phyloP scores from a whole-genome alignment of 30 jellyfish, hydroid and myxozoan species.

The Mastigias papua region DNA sequence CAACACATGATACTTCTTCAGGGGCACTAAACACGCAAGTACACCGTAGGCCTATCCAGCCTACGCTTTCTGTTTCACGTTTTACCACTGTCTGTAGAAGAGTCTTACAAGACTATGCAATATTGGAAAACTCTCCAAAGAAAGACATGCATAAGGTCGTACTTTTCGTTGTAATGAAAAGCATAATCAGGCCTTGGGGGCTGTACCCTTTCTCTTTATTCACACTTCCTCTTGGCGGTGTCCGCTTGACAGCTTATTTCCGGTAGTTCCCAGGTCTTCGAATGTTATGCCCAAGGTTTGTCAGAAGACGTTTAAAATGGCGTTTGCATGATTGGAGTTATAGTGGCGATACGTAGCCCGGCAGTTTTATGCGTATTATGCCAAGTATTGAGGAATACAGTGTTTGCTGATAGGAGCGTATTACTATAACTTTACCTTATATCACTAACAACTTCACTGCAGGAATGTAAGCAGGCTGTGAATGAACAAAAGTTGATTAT shows the following conservation, averaged over 20 bases:
- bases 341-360: no score
- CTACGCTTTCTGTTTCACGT: no score
- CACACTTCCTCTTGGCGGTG: constrained; percentile 1
- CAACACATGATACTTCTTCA: no score
- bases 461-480: constrained; percentile 22
- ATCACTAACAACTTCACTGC: neutral
- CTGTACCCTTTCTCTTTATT: no score
- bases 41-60: no score
- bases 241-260: neutral
- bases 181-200: no score
- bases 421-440: neutral
- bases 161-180: no score
- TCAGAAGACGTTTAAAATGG: neutral
- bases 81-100: no score
- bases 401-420: neutral
- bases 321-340: neutral
- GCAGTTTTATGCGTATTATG: neutral
- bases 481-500: constrained; percentile 36
- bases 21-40: no score
- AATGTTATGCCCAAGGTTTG: constrained; percentile 3
- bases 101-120: no score
- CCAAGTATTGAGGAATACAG: neutral
- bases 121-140: no score
- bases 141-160: no score
- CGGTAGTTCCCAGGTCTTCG: constrained; percentile 13